phyloP scores from a whole-genome alignment of 2,797 vertebrate species.

The Podarcis lilfordi region DNA sequence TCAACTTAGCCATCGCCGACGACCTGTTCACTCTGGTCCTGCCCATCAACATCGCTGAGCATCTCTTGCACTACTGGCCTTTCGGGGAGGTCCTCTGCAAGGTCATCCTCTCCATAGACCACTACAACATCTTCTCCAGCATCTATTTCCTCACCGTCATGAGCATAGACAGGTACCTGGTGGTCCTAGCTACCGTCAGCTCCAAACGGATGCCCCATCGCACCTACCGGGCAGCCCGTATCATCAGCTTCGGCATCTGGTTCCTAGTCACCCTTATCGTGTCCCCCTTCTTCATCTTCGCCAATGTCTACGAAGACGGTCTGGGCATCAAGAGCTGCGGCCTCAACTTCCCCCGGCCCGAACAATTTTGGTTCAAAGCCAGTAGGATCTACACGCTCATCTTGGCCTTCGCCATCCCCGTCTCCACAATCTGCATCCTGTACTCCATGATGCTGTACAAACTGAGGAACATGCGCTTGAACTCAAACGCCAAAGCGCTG shows the following conservation, averaged over 20 bases:
- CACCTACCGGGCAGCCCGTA: slow-evolving; percentile 82
- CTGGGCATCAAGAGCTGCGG: slow-evolving; percentile 84
- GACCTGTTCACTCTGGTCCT: slow-evolving; percentile 86
- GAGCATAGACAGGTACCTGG: slow-evolving; percentile 88
- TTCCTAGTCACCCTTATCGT: slow-evolving; percentile 84
- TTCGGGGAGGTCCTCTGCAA: slow-evolving; percentile 88
- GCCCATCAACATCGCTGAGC: slow-evolving; percentile 86
- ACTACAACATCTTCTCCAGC: slow-evolving; percentile 91
- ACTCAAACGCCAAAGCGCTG: slow-evolving; percentile 85
- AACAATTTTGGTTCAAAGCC: slow-evolving; percentile 86
- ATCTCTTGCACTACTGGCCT: slow-evolving; percentile 87
- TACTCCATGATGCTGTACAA: slow-evolving; percentile 86
- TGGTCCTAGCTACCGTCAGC: slow-evolving; percentile 83
- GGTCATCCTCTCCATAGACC: slow-evolving; percentile 86
- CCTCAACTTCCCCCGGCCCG: slow-evolving; percentile 85
- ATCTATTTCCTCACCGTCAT: slow-evolving; percentile 88
- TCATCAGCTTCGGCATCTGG: slow-evolving; percentile 86
- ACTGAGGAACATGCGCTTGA: slow-evolving; percentile 84
- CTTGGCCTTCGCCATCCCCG: slow-evolving; percentile 86
- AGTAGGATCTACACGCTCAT: slow-evolving; percentile 87
- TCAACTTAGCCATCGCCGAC: slow-evolving; percentile 86
- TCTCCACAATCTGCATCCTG: slow-evolving; percentile 86
- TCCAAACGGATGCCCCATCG: slow-evolving; percentile 84
- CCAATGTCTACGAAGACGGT: slow-evolving; percentile 77
- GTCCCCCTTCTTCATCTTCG: slow-evolving; percentile 86